Conservation (phyloP, 1,140 invertebrate species). For the Drosophila obscura region DNA sequence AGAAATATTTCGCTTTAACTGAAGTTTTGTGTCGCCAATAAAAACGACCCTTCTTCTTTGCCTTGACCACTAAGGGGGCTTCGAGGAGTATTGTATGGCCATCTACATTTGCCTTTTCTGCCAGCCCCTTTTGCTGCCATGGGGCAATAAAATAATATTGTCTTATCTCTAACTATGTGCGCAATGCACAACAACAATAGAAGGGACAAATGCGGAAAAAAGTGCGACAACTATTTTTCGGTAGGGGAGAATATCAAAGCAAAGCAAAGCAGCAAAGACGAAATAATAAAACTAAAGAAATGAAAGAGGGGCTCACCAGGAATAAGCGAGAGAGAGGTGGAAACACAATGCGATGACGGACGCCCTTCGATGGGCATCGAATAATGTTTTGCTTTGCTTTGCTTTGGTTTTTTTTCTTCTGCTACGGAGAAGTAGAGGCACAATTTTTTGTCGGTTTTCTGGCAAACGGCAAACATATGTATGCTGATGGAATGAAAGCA, state of each 20-base stretch:
- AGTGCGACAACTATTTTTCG: constrained; percentile 60
- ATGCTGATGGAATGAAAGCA: constrained; percentile 38
- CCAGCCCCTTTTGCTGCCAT: not conserved
- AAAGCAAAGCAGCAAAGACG: constrained; percentile 4
- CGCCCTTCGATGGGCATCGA: constrained; percentile 46
- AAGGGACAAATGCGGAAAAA: constrained; percentile 32
- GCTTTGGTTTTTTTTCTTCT: constrained; percentile 26
- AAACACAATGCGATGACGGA: constrained; percentile 46
- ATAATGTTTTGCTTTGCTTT: constrained; percentile 43
- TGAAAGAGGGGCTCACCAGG: constrained; percentile 22
- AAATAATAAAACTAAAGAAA: constrained; percentile 73
- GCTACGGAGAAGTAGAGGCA: not conserved
- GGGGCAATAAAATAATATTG: constrained; percentile 78
- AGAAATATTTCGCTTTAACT: too few relatives aligned
- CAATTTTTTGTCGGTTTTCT: constrained; percentile 2
- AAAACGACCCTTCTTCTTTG: too few relatives aligned
- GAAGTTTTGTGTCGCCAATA: too few relatives aligned
- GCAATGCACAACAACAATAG: constrained; percentile 66
- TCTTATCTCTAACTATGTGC: constrained; percentile 80
- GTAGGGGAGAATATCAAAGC: constrained; percentile 42
- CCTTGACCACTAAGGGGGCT: constrained; percentile 36
- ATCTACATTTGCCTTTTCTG: not conserved
- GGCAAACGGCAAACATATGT: constrained; percentile 62
- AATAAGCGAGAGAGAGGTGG: constrained; percentile 4
- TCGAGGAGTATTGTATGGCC: too few relatives aligned